Percentiles rank a stretch among this genome's conserved stretches.
Conservation (phyloP, 35 echinoderm and acorn worm genomes). For the Anneissia japonica region DNA sequence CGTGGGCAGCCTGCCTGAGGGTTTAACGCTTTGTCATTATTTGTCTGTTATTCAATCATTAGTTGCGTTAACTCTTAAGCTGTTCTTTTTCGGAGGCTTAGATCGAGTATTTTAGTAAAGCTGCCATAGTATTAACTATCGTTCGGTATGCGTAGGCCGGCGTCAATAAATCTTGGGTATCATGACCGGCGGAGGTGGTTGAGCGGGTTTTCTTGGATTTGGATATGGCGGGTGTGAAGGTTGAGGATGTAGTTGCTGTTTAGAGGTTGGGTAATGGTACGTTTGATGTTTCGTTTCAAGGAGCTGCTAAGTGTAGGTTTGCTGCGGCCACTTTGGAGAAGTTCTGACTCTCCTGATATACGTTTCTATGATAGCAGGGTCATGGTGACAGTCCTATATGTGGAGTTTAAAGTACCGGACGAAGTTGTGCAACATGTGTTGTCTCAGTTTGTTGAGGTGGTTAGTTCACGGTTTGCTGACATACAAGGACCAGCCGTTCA, state of each 20-base stretch:
- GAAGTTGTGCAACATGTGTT: slow-evolving; percentile 12
- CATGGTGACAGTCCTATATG: neutral
- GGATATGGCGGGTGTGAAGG: neutral
- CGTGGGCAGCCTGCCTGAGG: too few relatives aligned
- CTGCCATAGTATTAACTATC: too few relatives aligned
- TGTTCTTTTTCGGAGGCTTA: too few relatives aligned
- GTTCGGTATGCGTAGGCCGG: neutral
- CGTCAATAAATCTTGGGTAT: neutral
- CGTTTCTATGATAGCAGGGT: neutral
- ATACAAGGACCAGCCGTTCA: neutral
- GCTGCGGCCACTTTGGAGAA: neutral
- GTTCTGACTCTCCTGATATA: too few relatives aligned
- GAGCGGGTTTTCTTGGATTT: neutral
- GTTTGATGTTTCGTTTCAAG: neutral
- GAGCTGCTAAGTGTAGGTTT: neutral
- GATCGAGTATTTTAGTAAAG: too few relatives aligned
- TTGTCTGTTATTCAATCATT: too few relatives aligned
- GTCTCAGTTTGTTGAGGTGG: slow-evolving; percentile 27
- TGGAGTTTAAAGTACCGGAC: slow-evolving; percentile 19
- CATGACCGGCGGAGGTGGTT: neutral
- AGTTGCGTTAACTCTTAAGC: too few relatives aligned
- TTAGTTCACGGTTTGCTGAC: neutral
- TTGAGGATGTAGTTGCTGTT: neutral
- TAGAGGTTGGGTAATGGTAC: neutral
- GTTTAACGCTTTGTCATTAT: too few relatives aligned